Evolutionary conservation across 2,113 vertebrate genomes (phyloP), one percentile per base, ranked within the genome.

Genomic region (Azemiops feae): DNA sequence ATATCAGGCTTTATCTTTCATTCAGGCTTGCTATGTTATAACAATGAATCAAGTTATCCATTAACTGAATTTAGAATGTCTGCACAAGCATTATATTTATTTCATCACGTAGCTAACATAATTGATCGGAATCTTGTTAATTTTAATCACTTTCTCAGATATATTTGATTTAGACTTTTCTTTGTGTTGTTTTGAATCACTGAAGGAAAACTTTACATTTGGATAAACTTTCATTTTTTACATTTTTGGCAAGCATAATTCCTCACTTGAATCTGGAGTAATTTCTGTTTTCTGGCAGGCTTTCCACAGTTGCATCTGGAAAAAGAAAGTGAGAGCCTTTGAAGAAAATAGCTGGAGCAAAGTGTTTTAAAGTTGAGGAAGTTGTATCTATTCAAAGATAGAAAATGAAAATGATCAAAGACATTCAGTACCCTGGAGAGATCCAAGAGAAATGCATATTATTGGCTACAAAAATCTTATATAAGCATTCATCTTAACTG

Each of bases 1-100:
- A 87, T 95, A 64, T 89, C 85, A 90, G 87, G 91, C 54, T 92
- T 88, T 94, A 93, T 95, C 93, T 97, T 97, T 96, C 89, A 50
- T 93, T 96, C 96, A 94, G 57, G 89, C 53, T 95, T 95, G 92
- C 95, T 94, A 93, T 95, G 86, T 94, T 94, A 90, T 90, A 96
- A 94, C 90, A 96, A 43, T 97, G 97, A 97, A 97, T 97, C 96
- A 97, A 97, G 90, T 93, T 95, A 91, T 94, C 96, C 96, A 64
- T 95, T 97, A 96, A 95, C 95, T 94, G 50, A 95, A 90, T 94
- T 88, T 96, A 96, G 95, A 97, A 97, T 95, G 90, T 93, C 92
- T 97, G 91, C 95, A 95, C 96, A 94, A 93, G 94, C 89, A 27
- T 30, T 96, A 95, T 95, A 90, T 96, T 96, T 95, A 60, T 96